Evolutionary conservation across 2,797 vertebrate genomes (phyloP), one percentile per base, ranked within the genome.

Genomic region (Acanthis flammea): DNA sequence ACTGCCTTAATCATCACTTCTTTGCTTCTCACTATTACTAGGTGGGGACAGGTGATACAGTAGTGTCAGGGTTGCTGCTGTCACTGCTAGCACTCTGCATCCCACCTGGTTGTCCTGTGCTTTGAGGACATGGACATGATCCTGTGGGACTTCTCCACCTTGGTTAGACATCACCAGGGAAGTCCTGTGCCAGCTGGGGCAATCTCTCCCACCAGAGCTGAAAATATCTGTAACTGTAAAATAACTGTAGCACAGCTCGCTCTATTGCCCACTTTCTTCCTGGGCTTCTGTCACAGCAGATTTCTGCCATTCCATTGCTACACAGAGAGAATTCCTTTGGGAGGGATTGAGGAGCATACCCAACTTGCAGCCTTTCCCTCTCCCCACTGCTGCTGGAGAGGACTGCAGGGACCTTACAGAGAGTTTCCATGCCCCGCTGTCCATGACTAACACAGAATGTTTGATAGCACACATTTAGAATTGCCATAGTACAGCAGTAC

Each of bases 381-480:
- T 91, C n/a, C 54, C 6, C 14, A 1, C 3, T 72, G 75, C 33
- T 82, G 55, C 22, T 89, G 55, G 44, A 58, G 27, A 22, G 85
- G 39, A 41, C 44, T 73, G 31, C 50, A 37, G 35, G 25, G 33
- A 27, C 41, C 33, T 51, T 16, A 25, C 24, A 31, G 57, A 72
- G 31, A 53, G 44, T 42, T 67, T 19, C 2, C 3, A 3, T 82
- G 31, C 53, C 0, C 0, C 48, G 35, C 58, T 72, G 4, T 58
- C 41, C 0, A 0, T 55, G 25, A 21, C 61, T 57, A 14, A 21
- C 11, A 14, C 0, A 0, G 50, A 44, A 15, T 45, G 51, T 44
- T 62, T 51, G 61, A 58, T 47, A 28, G 63, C 25, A 7, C 30
- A 5, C 27, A 2, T 80, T 50, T n/a, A 47, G 58, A 90, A 35